Conservation (phyloP, 1,140 invertebrate species). For the Drosophila athabasca region DNA sequence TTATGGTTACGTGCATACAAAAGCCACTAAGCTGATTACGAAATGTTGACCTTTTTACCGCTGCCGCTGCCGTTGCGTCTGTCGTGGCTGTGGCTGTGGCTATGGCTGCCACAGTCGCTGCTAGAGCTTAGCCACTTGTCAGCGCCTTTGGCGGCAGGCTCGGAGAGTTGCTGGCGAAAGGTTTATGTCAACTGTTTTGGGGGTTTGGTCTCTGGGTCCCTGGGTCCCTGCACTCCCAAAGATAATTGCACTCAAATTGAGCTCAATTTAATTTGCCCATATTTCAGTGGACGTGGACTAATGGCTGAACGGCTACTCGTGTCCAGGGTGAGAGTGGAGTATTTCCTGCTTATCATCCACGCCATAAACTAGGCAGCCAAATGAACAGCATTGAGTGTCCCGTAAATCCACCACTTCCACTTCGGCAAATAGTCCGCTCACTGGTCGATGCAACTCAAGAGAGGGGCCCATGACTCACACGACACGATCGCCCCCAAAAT, state of each 20-base stretch:
- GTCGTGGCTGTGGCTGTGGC: background rate
- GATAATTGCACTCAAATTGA: constrained; percentile 57
- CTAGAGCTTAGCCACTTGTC: constrained; percentile 63
- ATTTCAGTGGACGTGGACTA: constrained; percentile 44
- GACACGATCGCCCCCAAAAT: background rate
- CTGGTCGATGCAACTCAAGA: constrained; percentile 27
- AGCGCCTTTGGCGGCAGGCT: constrained; percentile 59
- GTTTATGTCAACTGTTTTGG: constrained; percentile 71
- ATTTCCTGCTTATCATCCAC: constrained; percentile 52
- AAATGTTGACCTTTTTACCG: constrained; percentile 77
- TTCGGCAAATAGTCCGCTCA: constrained; percentile 22
- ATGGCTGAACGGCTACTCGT: constrained; percentile 36
- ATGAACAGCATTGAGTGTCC: constrained; percentile 16
- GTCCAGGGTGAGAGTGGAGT: constrained; percentile 6
- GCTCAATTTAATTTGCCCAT: constrained; percentile 56
- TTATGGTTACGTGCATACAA: constrained; percentile 75
- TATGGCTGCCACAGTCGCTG: too few species aligned
- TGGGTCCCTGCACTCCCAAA: background rate
- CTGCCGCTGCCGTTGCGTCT: background rate
- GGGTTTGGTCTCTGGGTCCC: background rate
- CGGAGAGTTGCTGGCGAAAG: constrained; percentile 53
- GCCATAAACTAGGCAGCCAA: constrained; percentile 33
- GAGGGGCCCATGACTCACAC: constrained; percentile 20
- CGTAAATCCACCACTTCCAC: constrained; percentile 41
- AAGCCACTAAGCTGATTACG: constrained; percentile 77